Evolutionary conservation across 2,888 invertebrate species (phyloP).

Genomic region (Pyralis farinalis): DNA sequence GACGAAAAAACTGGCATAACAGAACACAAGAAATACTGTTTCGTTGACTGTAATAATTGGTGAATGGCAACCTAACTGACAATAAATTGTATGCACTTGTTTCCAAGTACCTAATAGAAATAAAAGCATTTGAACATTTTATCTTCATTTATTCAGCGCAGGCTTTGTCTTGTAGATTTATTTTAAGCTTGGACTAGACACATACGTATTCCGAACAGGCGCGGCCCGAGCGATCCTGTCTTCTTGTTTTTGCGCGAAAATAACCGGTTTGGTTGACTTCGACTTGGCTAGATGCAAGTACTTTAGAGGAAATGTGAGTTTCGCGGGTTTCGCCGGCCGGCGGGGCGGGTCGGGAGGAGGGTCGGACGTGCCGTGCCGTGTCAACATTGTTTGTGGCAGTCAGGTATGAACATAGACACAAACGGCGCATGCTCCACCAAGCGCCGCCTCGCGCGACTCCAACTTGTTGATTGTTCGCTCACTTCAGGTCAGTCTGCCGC

Average conservation of each 20-base stretch:
- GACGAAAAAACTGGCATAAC: background rate
- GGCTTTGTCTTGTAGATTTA: slow-evolving; percentile 4
- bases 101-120: background rate
- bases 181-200: slow-evolving; percentile 27
- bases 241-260: slow-evolving; percentile 74
- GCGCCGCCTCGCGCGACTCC: slow-evolving; percentile 62
- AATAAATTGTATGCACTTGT: too few species aligned
- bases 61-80: too few species aligned
- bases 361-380: slow-evolving; percentile 23
- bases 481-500: slow-evolving; percentile 70
- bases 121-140: slow-evolving; percentile 18
- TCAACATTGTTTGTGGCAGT: slow-evolving; percentile 53
- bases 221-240: slow-evolving; percentile 38
- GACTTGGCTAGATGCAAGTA: background rate
- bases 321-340: slow-evolving; percentile 39
- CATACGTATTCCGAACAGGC: slow-evolving; percentile 32
- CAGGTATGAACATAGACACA: slow-evolving; percentile 61
- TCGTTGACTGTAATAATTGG: slow-evolving; percentile 34
- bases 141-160: slow-evolving; percentile 25
- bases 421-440: slow-evolving; percentile 68
- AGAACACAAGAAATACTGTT: slow-evolving; percentile 34
- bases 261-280: slow-evolving; percentile 46
- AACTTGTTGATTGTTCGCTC: slow-evolving; percentile 78
- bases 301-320: slow-evolving; percentile 7
- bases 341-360: slow-evolving; percentile 20